These are phyloP conservation scores for Coregonus suidteri DNA, from an alignment of 2,797 vertebrate species.

Conservation along the genomic window DNA sequence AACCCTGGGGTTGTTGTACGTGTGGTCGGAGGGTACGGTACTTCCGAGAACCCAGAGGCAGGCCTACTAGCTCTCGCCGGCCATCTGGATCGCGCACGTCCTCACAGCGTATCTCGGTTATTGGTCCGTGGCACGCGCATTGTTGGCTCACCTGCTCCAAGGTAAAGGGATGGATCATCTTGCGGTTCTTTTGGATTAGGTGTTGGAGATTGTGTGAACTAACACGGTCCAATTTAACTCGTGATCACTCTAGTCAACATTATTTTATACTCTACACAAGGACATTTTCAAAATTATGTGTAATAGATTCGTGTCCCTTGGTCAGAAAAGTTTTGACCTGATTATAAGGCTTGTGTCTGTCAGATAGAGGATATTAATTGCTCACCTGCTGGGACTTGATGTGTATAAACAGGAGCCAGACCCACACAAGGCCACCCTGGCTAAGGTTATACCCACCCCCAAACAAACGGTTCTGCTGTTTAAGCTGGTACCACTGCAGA, in stretches of 20 bases:
- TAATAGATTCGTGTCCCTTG: background rate
- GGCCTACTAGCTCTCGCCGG: slow-evolving; percentile 87
- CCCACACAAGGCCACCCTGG: slow-evolving; percentile 83
- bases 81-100: slow-evolving; percentile 89
- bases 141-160: slow-evolving; percentile 92
- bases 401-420: slow-evolving; percentile 79
- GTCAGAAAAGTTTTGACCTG: background rate
- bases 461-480: slow-evolving; percentile 94
- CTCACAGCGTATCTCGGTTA: slow-evolving; percentile 93
- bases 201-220: too few relatives aligned
- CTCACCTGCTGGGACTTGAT: slow-evolving; percentile 33
- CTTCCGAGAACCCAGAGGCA: slow-evolving; percentile 83
- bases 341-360: too few relatives aligned
- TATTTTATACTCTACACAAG: background rate
- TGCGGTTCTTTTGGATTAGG: too few relatives aligned
- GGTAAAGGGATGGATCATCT: slow-evolving; percentile 69
- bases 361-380: slow-evolving; percentile 34
- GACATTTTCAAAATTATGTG: background rate
- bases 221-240: background rate
- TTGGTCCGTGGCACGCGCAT: slow-evolving; percentile 95
- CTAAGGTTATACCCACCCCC: slow-evolving; percentile 92
- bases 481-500: slow-evolving; percentile 87
- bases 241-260: too few relatives aligned
- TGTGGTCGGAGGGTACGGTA: slow-evolving; percentile 79
- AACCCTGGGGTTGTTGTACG: slow-evolving; percentile 90